Base-by-base conservation (phyloP, 2,797 vertebrate genomes). In the Poeciliopsis presidionis region DNA sequence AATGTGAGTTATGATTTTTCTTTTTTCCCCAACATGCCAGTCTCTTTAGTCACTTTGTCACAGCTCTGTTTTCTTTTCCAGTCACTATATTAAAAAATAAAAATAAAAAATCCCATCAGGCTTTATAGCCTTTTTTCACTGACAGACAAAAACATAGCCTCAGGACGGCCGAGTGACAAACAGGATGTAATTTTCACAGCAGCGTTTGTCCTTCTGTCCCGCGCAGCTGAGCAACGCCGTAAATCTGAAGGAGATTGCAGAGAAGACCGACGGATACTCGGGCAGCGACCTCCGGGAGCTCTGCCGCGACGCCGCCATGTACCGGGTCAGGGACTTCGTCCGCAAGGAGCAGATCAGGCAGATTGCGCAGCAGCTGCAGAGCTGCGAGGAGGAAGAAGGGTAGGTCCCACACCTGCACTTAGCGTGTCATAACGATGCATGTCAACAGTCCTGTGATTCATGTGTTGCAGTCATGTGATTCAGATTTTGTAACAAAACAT, bases 321-420 rank as follows among this genome's bases (percentile, higher is more conserved):
- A 97, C 83, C 90, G 95, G 2, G 94, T 96, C 65, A 83, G 96
- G 16, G 95, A 96, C 87, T 96, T 95, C 6, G 91, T 96, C 82
- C 95, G 95, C 82, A 96, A 95, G 88, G 95, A 96, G 86, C 95
- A 97, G 88, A 96, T 96, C 95, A 95, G 91, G 85, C 95, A 95
- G 89, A 96, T 96, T 2, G 93, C 91, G 14, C 93, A 91, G 77
- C 94, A 96, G 91, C 86, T 96, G 1, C 93, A 92, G 74, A 94
- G 91, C 22, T 18, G 61, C 43, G 82, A 94, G 5, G 93, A 92
- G 7, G 92, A 96, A 45, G 94, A 96, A 57, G 93, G 73, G 96
- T 96, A 92, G 51, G 91, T 86, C 36, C 82, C 87, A 87, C 53
- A 59, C 51, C 82, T 59, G 81, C 75, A 79, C 84, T 76, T 59